Evolutionary conservation across 2,797 vertebrate genomes (phyloP), one percentile per base, ranked within the genome.

Genomic region (Austrolebias charrua): DNA sequence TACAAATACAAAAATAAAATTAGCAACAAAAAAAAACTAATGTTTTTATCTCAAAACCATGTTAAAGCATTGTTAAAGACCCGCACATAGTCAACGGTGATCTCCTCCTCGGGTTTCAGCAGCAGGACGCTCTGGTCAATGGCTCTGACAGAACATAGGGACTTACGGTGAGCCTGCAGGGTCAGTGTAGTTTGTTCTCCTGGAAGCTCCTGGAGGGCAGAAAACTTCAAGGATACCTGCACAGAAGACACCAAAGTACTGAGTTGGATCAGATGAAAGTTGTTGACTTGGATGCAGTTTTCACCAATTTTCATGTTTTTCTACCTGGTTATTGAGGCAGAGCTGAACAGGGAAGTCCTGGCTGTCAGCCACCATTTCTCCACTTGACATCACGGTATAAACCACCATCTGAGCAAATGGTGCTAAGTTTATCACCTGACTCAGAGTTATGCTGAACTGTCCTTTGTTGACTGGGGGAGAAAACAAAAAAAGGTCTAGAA

Each of bases 61-160:
- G 49, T 51, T 6, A 51, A 8, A 31, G 16, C n/a, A 31, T 13
- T 15, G 19, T 16, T 54, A 18, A 33, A 50, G 31, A 4, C 15
- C 29, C 94, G 65, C 89, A 98, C 95, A 6, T 53, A 85, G 14
- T 68, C 63, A 0, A 84, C 33, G 0, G 86, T 93, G 68, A 97
- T 90, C 45, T 96, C 92, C 0, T 87, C 63, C 71, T 95, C 93
- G 0, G 92, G 63, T 45, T 83, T 89, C 82, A 94, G 66, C 45
- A 96, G 88, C 13, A 95, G 87, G 60, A 98, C 66, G 0, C 95
- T 97, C 66, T 94, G 90, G 82, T 98, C 96, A 18, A 98, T 92
- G 1, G 93, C 95, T 6, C 92, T 83, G 18, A 97, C 69, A 0
- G 94, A 95, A 49, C 96, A 98, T 60, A 98, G 53, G 1, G 95